A percentile compares a stretch with the other conserved stretches of the same genome.
phyloP scores from a whole-genome alignment of 2,113 vertebrate species.

The Oreochromis tanganicae region DNA sequence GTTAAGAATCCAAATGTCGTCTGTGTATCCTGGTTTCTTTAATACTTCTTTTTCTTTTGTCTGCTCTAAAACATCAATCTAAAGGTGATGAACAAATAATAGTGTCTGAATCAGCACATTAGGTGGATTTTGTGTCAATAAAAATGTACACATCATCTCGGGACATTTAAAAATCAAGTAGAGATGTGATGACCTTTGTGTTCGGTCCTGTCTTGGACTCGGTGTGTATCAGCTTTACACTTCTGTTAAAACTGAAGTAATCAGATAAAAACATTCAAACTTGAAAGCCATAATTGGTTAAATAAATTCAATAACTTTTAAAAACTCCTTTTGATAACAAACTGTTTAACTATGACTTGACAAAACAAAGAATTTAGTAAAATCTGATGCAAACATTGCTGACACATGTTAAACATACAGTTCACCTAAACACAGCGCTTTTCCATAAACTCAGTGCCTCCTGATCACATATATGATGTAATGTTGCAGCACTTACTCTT shows the following conservation, averaged over 20 bases:
- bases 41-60: not conserved
- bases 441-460: not conserved
- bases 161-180: not conserved
- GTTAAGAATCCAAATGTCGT: not conserved
- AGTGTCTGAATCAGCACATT: not conserved
- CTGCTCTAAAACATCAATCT: not conserved
- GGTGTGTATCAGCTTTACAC: not conserved
- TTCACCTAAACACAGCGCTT: not conserved
- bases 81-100: not conserved
- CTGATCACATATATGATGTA: slow-evolving; percentile 38
- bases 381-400: not conserved
- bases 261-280: not conserved
- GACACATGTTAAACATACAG: not conserved
- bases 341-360: not conserved
- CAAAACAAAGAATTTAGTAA: not conserved
- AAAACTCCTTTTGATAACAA: not conserved
- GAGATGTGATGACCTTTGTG: not conserved
- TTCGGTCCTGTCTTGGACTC: not conserved
- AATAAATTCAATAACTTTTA: not conserved
- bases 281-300: not conserved
- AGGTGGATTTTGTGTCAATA: not conserved
- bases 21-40: not conserved
- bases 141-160: not conserved
- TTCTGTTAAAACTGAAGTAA: not conserved
- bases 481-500: slow-evolving; percentile 12